phyloP scores from a whole-genome alignment of 1,140 invertebrate genomes.

The Temnothorax nylanderi region DNA sequence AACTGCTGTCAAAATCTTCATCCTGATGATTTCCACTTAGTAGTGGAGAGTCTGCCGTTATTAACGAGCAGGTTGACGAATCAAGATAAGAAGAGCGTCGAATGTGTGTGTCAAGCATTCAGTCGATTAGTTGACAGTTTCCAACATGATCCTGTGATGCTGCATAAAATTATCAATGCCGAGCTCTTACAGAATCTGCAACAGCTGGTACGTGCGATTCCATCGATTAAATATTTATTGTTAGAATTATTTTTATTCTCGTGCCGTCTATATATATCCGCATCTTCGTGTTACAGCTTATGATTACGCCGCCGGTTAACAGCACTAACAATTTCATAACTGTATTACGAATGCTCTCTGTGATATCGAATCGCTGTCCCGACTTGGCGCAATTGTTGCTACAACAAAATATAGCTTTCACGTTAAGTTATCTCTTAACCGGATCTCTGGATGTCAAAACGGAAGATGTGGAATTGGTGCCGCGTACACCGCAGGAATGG shows the following conservation, averaged over 20 bases:
- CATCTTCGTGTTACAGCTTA: slow-evolving; percentile 87
- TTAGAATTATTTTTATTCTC: slow-evolving; percentile 18
- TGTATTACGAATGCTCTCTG: slow-evolving; percentile 97
- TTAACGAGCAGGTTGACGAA: slow-evolving; percentile 95
- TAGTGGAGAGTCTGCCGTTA: slow-evolving; percentile 94
- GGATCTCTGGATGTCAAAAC: slow-evolving; percentile 90
- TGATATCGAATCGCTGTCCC: slow-evolving; percentile 97
- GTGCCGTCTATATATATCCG: slow-evolving; percentile 2
- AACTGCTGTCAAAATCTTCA: slow-evolving; percentile 98
- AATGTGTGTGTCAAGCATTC: slow-evolving; percentile 98
- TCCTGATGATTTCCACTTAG: slow-evolving; percentile 96
- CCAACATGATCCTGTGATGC: slow-evolving; percentile 94
- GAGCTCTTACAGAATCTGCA: slow-evolving; percentile 97
- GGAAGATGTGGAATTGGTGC: slow-evolving; percentile 92
- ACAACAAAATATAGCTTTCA: slow-evolving; percentile 98
- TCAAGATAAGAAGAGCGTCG: slow-evolving; percentile 99
- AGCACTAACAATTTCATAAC: slow-evolving; percentile 98
- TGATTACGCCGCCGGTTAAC: slow-evolving; percentile 96
- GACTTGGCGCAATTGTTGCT: slow-evolving; percentile 96
- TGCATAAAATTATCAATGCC: slow-evolving; percentile 98
- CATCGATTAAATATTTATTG: not conserved
- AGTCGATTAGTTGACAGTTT: slow-evolving; percentile 98
- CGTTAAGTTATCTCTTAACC: slow-evolving; percentile 95
- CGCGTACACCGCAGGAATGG: slow-evolving; percentile 96
- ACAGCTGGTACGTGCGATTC: slow-evolving; percentile 90